These are phyloP conservation scores for Bolborhynchus lineola DNA, from an alignment of 2,113 vertebrate genomes.

Conservation along the genomic window DNA sequence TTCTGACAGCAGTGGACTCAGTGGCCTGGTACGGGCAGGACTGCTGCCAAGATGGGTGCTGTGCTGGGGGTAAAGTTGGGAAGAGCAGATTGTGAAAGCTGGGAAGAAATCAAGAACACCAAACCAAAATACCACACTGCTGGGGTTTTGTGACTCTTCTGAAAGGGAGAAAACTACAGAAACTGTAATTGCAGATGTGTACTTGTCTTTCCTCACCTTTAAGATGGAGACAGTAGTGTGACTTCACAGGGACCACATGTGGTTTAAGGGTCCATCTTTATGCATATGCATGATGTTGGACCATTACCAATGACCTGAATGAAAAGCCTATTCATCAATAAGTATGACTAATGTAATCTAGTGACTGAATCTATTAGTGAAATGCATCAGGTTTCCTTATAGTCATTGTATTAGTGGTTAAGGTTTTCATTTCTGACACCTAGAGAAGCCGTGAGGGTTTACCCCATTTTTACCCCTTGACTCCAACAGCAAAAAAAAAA, in stretches of 20 bases:
- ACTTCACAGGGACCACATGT: neutral
- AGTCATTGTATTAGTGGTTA: neutral
- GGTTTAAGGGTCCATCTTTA: neutral
- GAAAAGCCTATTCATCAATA: neutral
- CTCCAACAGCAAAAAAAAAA: neutral
- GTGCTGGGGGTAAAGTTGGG: neutral
- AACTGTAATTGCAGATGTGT: neutral
- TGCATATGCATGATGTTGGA: fast-evolving
- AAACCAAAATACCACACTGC: neutral
- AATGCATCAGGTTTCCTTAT: neutral
- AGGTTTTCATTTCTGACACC: neutral
- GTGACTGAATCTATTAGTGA: neutral
- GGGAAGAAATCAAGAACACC: neutral
- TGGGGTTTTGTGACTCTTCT: neutral
- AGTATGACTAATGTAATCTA: neutral
- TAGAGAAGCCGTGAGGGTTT: neutral
- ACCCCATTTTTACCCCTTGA: neutral
- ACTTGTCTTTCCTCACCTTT: neutral
- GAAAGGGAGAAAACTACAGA: neutral
- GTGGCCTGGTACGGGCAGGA: neutral
- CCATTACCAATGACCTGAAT: neutral
- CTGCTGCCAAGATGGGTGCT: neutral
- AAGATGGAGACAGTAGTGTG: neutral
- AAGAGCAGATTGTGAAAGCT: neutral
- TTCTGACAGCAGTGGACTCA: neutral